phyloP scores from a whole-genome alignment of 2,888 invertebrate species.

The Hydriomena furcata region DNA sequence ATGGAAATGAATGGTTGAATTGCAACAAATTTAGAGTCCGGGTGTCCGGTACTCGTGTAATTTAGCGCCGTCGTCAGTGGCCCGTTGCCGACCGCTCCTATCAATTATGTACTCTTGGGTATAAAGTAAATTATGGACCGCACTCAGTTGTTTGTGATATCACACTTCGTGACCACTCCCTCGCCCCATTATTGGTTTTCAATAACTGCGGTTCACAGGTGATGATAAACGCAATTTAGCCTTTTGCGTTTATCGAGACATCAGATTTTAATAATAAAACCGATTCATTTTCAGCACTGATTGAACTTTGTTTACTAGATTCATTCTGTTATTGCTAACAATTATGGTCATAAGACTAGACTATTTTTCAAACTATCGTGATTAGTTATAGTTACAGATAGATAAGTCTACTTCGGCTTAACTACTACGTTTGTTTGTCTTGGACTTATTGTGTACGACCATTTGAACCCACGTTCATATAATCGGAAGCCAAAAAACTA shows the following conservation, averaged over 20 bases:
- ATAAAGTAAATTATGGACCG: slow-evolving; percentile 53
- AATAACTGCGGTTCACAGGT: slow-evolving; percentile 23
- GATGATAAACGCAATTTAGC: slow-evolving; percentile 19
- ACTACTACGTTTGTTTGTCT: too few species aligned
- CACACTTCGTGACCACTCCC: slow-evolving; percentile 48
- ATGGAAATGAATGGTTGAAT: slow-evolving; percentile 62
- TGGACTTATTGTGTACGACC: too few species aligned
- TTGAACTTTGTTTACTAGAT: too few species aligned
- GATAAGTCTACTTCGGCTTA: too few species aligned
- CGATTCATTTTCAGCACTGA: too few species aligned
- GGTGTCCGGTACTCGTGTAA: slow-evolving; percentile 54
- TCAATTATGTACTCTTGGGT: slow-evolving; percentile 70
- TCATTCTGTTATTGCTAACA: background rate
- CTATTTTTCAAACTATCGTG: too few species aligned
- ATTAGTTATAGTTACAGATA: too few species aligned
- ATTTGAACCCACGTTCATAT: too few species aligned
- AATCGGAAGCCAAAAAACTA: too few species aligned
- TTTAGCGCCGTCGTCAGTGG: slow-evolving; percentile 61
- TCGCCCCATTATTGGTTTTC: slow-evolving; percentile 35
- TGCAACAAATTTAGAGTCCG: slow-evolving; percentile 62
- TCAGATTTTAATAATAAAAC: slow-evolving; percentile 5
- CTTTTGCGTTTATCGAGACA: slow-evolving; percentile 7
- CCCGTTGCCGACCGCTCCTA: slow-evolving; percentile 46
- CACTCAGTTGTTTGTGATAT: slow-evolving; percentile 54
- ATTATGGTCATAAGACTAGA: too few species aligned